Evolutionary conservation across 1,140 invertebrate genomes (phyloP), one percentile per base, ranked within the genome.

Genomic region (Macrobrachium rosenbergii): DNA sequence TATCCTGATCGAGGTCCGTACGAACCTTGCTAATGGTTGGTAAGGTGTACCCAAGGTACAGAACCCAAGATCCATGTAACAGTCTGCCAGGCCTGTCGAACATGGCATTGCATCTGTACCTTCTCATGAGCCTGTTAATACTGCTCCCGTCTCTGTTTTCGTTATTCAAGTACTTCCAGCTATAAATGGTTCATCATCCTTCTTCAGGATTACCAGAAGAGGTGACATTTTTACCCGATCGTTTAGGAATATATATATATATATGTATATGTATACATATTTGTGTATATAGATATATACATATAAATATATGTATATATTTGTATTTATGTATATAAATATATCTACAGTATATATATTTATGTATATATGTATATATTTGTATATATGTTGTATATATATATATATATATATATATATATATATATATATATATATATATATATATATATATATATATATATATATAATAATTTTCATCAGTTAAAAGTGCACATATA

Each of bases 341-440:
- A 23, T 64, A 23, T 64, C 3, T 64, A 23, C 5, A 6, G 63
- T 64, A 23, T 64, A 12, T 64, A 23, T 64, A 23, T 64, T 5
- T 64, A 23, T 64, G 14, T 64, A 12, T 64, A 12, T 64, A 12
- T 64, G 63, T 64, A 23, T 64, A 23, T 64, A 23, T 64, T 5
- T 64, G 14, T 64, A 19, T 64, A 23, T 23, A 64, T 64, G 14
- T n/a, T 64, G 21, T 64, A 64, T 64, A 64, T 64, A 64, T 64
- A 64, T 64, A 6, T 64, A 64, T 64, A 64, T 64, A 14, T 64
- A 64, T 64, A 64, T 64, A 64, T 64, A 64, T 64, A 64, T 64
- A 6, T 64, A 64, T 64, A 64, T 64, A 14, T 64, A 64, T 64
- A 64, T 64, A 64, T 64, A 64, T 64, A 6, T 14, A 64, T n/a